Conservation (phyloP, 1,140 invertebrate species). For the Trichonephila clavipes region DNA sequence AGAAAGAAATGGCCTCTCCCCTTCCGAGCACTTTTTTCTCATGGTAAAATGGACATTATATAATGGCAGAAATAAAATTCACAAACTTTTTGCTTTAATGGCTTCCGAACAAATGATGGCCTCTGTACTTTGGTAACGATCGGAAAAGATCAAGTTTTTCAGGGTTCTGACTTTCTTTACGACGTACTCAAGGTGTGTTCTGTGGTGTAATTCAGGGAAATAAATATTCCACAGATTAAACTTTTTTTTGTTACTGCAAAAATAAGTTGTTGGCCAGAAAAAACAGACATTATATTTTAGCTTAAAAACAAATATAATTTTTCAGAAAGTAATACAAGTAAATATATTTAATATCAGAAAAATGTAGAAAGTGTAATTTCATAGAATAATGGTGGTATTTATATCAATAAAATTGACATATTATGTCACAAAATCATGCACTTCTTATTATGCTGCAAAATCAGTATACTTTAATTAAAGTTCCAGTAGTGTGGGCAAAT, state of each 20-base stretch:
- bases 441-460: too few species aligned
- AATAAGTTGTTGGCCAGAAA: neutral
- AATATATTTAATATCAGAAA: too few species aligned
- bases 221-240: neutral
- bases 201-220: neutral
- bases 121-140: neutral
- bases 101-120: constrained; percentile 3
- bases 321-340: too few species aligned
- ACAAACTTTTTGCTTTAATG: constrained; percentile 6
- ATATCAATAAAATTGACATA: too few species aligned
- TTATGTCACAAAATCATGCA: too few species aligned
- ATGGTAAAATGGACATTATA: neutral
- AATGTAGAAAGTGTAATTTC: too few species aligned
- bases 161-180: neutral
- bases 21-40: neutral
- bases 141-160: neutral
- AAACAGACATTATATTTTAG: neutral
- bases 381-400: too few species aligned
- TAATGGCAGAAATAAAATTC: constrained; percentile 27
- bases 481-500: too few species aligned
- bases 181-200: neutral
- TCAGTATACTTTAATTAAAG: too few species aligned
- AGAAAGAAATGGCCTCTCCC: neutral
- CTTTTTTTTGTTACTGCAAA: neutral
- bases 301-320: too few species aligned